Percentiles rank a stretch among this genome's conserved stretches.
These are phyloP conservation scores for Sarcophilus harrisii DNA, from an alignment of 2,797 vertebrate genomes.

Conservation along the genomic window DNA sequence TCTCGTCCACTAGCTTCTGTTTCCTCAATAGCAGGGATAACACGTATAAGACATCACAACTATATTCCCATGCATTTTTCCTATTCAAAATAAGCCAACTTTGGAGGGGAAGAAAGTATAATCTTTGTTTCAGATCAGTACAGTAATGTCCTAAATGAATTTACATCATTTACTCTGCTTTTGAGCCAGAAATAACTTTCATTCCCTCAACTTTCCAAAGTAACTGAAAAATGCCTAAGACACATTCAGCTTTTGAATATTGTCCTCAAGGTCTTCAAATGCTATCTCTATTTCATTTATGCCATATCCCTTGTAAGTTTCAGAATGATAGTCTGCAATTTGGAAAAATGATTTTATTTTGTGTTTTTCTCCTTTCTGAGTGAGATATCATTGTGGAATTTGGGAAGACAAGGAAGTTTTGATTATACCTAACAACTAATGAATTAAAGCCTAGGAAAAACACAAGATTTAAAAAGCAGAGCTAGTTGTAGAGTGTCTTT, in stretches of 20 bases:
- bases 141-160: background rate
- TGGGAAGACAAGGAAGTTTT: slow-evolving; percentile 43
- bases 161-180: background rate
- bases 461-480: slow-evolving; percentile 19
- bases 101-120: background rate
- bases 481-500: background rate
- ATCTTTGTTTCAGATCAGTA: background rate
- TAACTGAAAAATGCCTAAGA: slow-evolving; percentile 33
- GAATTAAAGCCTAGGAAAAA: slow-evolving; percentile 47
- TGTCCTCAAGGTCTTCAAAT: slow-evolving; percentile 27
- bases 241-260: slow-evolving; percentile 49
- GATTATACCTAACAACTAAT: slow-evolving; percentile 14
- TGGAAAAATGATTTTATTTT: slow-evolving; percentile 45
- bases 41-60: background rate
- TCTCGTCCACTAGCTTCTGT: background rate
- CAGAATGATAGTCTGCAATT: slow-evolving; percentile 27
- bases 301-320: slow-evolving; percentile 47
- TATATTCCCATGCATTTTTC: background rate
- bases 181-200: slow-evolving; percentile 25
- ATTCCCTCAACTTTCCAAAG: slow-evolving; percentile 31
- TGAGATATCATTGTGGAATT: slow-evolving; percentile 23
- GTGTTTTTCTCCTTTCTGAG: background rate
- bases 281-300: background rate
- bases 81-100: background rate
- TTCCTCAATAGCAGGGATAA: background rate